Evolutionary conservation across 2,113 vertebrate genomes (phyloP).

Genomic region (Motacilla alba): DNA sequence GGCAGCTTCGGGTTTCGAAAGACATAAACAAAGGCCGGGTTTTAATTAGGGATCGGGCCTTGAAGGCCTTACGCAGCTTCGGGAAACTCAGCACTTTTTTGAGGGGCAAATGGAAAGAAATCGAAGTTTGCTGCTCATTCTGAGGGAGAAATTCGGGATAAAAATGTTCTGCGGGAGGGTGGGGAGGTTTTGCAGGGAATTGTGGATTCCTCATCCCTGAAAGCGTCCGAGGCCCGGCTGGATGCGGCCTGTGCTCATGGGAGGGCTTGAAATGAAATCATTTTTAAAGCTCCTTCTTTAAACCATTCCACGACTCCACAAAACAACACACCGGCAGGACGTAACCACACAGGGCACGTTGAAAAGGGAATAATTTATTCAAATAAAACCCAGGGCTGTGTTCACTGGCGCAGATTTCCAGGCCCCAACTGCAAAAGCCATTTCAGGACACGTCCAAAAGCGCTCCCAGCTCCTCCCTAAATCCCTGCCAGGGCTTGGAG

Average conservation of each 20-base stretch:
- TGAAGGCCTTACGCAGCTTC: neutral
- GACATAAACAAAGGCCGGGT: neutral
- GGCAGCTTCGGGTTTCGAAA: slow-evolving; percentile 11
- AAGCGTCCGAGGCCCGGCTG: neutral
- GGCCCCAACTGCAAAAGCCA: neutral
- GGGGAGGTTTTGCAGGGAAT: neutral
- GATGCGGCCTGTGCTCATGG: rapidly evolving
- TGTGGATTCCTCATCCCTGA: neutral
- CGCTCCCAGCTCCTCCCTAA: neutral
- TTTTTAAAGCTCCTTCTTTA: neutral
- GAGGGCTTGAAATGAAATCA: neutral
- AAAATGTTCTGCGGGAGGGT: neutral
- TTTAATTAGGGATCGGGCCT: neutral
- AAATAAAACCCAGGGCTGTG: neutral
- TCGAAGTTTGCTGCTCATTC: rapidly evolving
- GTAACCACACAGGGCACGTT: rapidly evolving
- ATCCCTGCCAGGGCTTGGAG: neutral
- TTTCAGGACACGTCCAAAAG: neutral
- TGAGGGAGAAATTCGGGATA: neutral
- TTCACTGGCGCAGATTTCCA: neutral
- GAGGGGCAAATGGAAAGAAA: neutral
- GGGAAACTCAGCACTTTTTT: neutral
- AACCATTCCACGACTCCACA: rapidly evolving
- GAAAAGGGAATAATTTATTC: neutral
- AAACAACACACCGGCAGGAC: neutral